phyloP scores from a whole-genome alignment of 2,888 invertebrate genomes.

The Hydrotaea diabolus region DNA sequence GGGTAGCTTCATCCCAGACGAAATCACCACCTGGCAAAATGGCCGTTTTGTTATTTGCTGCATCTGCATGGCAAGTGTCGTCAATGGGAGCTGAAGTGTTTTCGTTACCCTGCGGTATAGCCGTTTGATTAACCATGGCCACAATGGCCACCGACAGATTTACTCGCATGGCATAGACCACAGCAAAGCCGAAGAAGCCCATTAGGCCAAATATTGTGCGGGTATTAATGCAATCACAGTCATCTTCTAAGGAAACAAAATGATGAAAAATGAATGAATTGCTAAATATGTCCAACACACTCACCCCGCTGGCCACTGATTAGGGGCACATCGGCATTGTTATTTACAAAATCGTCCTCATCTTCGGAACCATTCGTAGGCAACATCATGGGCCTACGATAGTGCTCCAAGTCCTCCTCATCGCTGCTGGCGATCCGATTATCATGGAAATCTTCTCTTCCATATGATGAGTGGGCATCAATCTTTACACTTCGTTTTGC shows the following conservation, averaged over 20 bases:
- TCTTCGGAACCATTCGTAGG: conserved; percentile 38
- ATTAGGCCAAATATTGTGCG: conserved; percentile 90
- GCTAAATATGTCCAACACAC: not conserved
- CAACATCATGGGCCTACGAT: conserved; percentile 28
- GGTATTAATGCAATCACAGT: conserved; percentile 82
- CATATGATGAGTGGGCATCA: not conserved
- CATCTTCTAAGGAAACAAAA: conserved; percentile 59
- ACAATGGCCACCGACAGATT: conserved; percentile 96
- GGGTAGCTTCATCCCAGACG: conserved; percentile 89
- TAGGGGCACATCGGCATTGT: conserved; percentile 32
- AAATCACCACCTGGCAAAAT: conserved; percentile 84
- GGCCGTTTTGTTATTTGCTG: conserved; percentile 72
- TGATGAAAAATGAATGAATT: not conserved
- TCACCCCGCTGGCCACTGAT: conserved; percentile 39
- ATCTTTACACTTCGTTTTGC: not conserved
- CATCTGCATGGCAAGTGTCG: conserved; percentile 81
- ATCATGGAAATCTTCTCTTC: conserved; percentile 52
- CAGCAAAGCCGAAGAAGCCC: conserved; percentile 93
- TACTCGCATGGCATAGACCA: conserved; percentile 94
- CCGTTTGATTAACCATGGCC: conserved; percentile 93
- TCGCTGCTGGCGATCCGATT: conserved; percentile 26
- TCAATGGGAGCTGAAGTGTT: conserved; percentile 82
- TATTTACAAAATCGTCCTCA: conserved; percentile 57
- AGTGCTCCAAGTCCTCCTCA: conserved; percentile 37
- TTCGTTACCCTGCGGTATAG: conserved; percentile 82